These are phyloP conservation scores for Phoxinus phoxinus DNA, from an alignment of 2,113 vertebrate species.

Conservation along the genomic window DNA sequence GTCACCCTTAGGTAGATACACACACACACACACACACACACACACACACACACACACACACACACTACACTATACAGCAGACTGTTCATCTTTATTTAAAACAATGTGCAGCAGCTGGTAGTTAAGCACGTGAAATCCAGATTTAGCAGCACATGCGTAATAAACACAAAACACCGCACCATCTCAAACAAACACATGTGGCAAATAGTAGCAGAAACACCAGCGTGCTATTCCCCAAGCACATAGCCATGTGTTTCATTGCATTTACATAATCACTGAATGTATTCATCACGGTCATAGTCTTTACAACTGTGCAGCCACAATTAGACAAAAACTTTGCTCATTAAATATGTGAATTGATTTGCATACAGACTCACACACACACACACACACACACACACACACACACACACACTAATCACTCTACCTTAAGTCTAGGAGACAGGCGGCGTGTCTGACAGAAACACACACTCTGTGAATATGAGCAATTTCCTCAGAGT, in stretches of 20 bases:
- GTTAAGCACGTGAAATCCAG: background rate
- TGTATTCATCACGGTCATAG: background rate
- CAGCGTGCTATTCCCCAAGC: background rate
- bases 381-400: background rate
- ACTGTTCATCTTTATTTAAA: background rate
- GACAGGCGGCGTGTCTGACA: constrained; percentile 16
- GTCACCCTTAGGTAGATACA: background rate
- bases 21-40: too few species aligned
- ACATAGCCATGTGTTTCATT: background rate
- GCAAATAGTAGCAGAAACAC: background rate
- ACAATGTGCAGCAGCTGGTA: background rate
- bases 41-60: too few species aligned
- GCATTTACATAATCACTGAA: background rate
- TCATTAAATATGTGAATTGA: background rate
- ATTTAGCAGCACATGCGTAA: background rate
- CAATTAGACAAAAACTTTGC: background rate
- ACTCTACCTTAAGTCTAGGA: constrained; percentile 43
- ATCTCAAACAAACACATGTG: constrained; percentile 3
- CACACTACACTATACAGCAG: too few species aligned
- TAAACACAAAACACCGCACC: background rate
- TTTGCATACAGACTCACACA: background rate
- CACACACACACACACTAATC: background rate
- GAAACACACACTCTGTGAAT: constrained; percentile 16
- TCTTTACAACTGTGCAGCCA: background rate
- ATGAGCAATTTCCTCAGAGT: constrained; percentile 36